These are phyloP conservation scores for Cryptotis parvus DNA, from an alignment of 2,113 vertebrate species.

Conservation along the genomic window DNA sequence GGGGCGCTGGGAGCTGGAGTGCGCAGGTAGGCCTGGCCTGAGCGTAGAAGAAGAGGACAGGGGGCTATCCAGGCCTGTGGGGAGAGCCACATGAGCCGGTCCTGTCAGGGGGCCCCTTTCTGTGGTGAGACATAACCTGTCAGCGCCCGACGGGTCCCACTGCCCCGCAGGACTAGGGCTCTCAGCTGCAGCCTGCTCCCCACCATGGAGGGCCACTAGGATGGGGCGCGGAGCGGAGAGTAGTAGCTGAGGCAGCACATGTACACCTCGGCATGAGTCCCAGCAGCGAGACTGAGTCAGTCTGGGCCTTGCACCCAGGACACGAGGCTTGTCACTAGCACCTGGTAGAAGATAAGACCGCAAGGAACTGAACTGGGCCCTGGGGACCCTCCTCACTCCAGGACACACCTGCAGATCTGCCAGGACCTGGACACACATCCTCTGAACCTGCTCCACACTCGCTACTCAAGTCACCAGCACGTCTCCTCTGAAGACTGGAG, in stretches of 20 bases:
- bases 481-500: too few species aligned
- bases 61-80: not conserved
- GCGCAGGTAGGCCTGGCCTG: not conserved
- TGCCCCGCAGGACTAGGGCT: too few species aligned
- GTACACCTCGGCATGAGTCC: not conserved
- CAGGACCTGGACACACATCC: not conserved
- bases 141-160: too few species aligned
- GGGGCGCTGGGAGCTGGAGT: not conserved
- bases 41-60: slow-evolving; percentile 51
- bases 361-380: not conserved
- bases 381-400: too few species aligned
- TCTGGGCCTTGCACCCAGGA: not conserved
- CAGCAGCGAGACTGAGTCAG: accelerated
- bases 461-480: too few species aligned
- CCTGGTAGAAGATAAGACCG: not conserved
- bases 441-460: not conserved
- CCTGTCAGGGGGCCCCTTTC: not conserved
- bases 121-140: too few species aligned
- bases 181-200: too few species aligned
- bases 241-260: too few species aligned
- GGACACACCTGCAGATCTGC: too few species aligned
- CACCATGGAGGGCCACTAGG: too few species aligned
- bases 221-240: too few species aligned
- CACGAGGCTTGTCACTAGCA: not conserved
- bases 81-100: too few species aligned